Conservation (phyloP, 2,797 vertebrate genomes). For the Lagorchestes hirsutus region DNA sequence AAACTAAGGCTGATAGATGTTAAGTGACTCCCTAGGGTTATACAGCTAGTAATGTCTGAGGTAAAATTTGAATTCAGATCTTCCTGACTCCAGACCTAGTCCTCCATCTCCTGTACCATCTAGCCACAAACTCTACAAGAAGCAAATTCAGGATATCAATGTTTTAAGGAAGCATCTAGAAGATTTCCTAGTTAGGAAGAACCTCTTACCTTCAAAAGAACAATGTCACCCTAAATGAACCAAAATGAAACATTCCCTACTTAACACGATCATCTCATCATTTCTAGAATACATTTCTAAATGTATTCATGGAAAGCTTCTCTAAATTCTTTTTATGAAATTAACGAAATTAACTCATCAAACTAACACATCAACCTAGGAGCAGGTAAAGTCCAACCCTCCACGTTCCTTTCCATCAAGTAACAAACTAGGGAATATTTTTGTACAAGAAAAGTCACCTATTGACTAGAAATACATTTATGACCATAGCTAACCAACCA, state of each 20-base stretch:
- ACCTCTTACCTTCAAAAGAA: background rate
- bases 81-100: background rate
- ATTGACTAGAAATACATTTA: constrained; percentile 10
- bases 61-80: background rate
- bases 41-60: background rate
- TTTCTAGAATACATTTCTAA: too few species aligned
- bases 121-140: background rate
- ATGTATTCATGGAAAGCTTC: constrained; percentile 4
- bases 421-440: constrained; percentile 57
- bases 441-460: background rate
- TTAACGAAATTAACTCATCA: constrained; percentile 2
- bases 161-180: background rate
- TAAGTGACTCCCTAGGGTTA: background rate
- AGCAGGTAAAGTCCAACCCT: background rate
- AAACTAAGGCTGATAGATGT: background rate
- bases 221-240: constrained; percentile 25
- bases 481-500: background rate
- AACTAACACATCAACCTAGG: background rate
- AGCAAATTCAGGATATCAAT: background rate
- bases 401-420: constrained; percentile 10
- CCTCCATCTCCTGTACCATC: background rate
- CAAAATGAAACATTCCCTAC: constrained; percentile 15
- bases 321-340: constrained; percentile 19
- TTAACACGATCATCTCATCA: background rate
- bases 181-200: background rate